Evolutionary conservation across 2,113 vertebrate species (phyloP), one percentile per base, ranked within the genome.

Genomic region (Epinephelus moara): DNA sequence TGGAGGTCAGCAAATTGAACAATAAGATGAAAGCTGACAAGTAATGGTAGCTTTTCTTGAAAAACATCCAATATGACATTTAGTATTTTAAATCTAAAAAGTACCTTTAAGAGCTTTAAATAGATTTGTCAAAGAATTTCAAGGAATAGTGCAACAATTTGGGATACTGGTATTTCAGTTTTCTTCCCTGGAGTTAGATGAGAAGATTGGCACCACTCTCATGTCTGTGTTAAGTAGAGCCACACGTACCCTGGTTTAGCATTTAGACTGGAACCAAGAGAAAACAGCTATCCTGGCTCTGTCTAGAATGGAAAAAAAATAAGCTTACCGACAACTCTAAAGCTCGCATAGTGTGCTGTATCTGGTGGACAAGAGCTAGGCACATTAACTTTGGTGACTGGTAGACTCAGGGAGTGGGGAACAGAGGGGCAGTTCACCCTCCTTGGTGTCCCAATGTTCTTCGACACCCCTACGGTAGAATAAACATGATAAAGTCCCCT

Each of bases 11-110:
- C 10, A 49, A 56, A 40, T 33, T 52, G 11, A 21, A 10, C 19
- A 57, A 30, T 42, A 3, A 70, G 4, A 15, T 62, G 61, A 61
- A 64, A 57, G 40, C 18, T 53, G 78, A 78, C 21, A 75, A 57
- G 76, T 87, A 72, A 81, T 82, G 74, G 70, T 62, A 37, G 66
- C 53, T 63, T 66, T 37, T 25, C 33, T 18, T n/a, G n/a, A 7
- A 53, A 4, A 70, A 25, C 12, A 2, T n/a, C 10, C 25, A 50
- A n/a, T 18, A 60, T 27, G 11, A 25, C 42, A 45, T 45, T 4
- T 8, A 8, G 2, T 47, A 9, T 56, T 55, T 69, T 18, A 18
- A 6, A 6, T n/a, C 33, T 25, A 27, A 30, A 68, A 52, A 52
- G 47, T 70, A n/a, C 17, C 27, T 27, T 9, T 10, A 45, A 45